Conservation (phyloP, 2,888 invertebrate species). For the Drosophila cracens region DNA sequence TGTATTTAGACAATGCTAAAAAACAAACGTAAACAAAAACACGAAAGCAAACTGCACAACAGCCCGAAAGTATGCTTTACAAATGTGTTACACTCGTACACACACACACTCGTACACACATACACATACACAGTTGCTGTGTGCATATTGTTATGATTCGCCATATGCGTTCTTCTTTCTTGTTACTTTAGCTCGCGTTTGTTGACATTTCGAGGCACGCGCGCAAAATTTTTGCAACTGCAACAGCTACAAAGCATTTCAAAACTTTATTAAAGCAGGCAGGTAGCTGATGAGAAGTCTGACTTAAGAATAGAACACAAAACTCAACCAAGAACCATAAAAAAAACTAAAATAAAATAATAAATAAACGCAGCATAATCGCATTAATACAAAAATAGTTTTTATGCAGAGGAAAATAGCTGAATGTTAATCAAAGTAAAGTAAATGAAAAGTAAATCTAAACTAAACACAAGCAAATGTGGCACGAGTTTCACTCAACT, state of each 20-base stretch:
- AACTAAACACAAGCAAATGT: neutral
- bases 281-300: neutral
- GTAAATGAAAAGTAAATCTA: neutral
- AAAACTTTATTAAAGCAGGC: neutral
- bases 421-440: too few species aligned
- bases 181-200: constrained; percentile 46
- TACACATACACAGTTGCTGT: neutral
- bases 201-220: constrained; percentile 48
- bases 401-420: neutral
- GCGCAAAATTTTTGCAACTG: constrained; percentile 29
- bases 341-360: too few species aligned
- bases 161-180: constrained; percentile 45
- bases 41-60: constrained; percentile 48
- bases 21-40: constrained; percentile 69
- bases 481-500: neutral
- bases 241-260: constrained; percentile 8
- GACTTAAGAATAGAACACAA: neutral
- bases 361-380: neutral
- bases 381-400: neutral
- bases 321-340: neutral
- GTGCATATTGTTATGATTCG: constrained; percentile 22
- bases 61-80: constrained; percentile 67
- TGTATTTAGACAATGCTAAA: constrained; percentile 66
- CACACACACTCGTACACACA: neutral
- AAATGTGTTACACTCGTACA: constrained; percentile 50